These are phyloP conservation scores for Botia kubotai DNA, from an alignment of 2,797 vertebrate species.

Conservation along the genomic window DNA sequence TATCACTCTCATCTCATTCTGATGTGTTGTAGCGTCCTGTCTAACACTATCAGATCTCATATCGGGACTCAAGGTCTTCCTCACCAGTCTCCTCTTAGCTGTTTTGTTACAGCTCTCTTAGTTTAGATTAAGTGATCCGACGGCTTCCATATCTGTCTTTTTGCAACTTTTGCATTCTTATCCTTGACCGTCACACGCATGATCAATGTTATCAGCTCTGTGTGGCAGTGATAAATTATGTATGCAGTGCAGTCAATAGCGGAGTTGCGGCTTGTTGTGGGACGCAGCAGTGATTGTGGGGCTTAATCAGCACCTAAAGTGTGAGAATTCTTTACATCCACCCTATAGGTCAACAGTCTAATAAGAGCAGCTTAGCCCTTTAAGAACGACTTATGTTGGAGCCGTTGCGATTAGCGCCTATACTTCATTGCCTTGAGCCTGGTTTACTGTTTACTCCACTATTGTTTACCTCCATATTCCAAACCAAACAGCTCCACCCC, in stretches of 20 bases:
- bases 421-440: too few species aligned
- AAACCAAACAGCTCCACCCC: background rate
- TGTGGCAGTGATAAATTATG: constrained; percentile 43
- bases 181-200: constrained; percentile 17
- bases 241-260: constrained; percentile 17
- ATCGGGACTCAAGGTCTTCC: constrained; percentile 15
- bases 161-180: constrained; percentile 12
- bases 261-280: constrained; percentile 15
- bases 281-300: constrained; percentile 1
- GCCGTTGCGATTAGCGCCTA: background rate
- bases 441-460: too few species aligned
- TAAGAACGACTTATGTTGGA: background rate
- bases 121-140: constrained; percentile 33
- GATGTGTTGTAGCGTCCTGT: constrained; percentile 27
- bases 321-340: constrained; percentile 11
- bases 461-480: too few species aligned
- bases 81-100: constrained; percentile 2
- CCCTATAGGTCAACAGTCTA: background rate
- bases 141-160: constrained; percentile 18
- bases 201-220: constrained; percentile 47
- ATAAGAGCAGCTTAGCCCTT: background rate
- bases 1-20: constrained; percentile 22
- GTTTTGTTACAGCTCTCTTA: constrained; percentile 33
- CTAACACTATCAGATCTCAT: constrained; percentile 35
- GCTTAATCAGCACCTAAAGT: constrained; percentile 40